Conservation (phyloP, 2,888 invertebrate species). For the Cylloceria caligata region DNA sequence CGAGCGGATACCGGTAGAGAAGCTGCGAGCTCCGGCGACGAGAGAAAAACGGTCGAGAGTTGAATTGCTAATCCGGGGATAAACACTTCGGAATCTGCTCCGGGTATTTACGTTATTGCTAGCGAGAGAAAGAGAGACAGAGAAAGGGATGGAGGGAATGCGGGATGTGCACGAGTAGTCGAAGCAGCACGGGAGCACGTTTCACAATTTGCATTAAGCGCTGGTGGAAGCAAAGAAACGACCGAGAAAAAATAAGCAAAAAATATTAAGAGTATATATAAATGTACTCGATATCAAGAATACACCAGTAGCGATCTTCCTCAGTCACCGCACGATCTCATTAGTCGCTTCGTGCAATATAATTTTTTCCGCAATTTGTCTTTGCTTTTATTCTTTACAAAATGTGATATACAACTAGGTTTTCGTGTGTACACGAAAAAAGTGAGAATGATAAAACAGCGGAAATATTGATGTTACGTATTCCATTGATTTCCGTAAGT, state of each 20-base stretch:
- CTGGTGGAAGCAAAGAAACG: slow-evolving; percentile 56
- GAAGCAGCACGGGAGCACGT: slow-evolving; percentile 74
- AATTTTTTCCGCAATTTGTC: slow-evolving; percentile 46
- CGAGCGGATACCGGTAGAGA: slow-evolving; percentile 32
- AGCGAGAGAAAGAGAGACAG: slow-evolving; percentile 40
- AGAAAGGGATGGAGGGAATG: slow-evolving; percentile 70
- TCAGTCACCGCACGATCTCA: slow-evolving; percentile 62
- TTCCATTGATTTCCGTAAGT: background rate
- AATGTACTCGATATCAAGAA: slow-evolving; percentile 33
- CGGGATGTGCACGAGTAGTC: slow-evolving; percentile 77
- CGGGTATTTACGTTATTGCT: slow-evolving; percentile 68
- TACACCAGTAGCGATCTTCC: slow-evolving; percentile 27
- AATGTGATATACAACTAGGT: no score
- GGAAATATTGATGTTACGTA: no score
- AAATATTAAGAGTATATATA: slow-evolving; percentile 38
- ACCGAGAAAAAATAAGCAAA: slow-evolving; percentile 24
- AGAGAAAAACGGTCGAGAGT: slow-evolving; percentile 76
- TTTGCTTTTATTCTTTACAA: slow-evolving; percentile 1
- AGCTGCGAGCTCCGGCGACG: slow-evolving; percentile 36
- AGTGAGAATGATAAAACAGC: no score
- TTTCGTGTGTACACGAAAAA: background rate
- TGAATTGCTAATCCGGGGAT: slow-evolving; percentile 82
- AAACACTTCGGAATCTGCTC: slow-evolving; percentile 76
- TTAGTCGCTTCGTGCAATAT: slow-evolving; percentile 57
- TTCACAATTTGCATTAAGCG: slow-evolving; percentile 70